Percentiles rank a stretch among this genome's conserved stretches.
Evolutionary conservation across 2,113 vertebrate genomes (phyloP).

Genomic region (Mystacornis crossleyi): DNA sequence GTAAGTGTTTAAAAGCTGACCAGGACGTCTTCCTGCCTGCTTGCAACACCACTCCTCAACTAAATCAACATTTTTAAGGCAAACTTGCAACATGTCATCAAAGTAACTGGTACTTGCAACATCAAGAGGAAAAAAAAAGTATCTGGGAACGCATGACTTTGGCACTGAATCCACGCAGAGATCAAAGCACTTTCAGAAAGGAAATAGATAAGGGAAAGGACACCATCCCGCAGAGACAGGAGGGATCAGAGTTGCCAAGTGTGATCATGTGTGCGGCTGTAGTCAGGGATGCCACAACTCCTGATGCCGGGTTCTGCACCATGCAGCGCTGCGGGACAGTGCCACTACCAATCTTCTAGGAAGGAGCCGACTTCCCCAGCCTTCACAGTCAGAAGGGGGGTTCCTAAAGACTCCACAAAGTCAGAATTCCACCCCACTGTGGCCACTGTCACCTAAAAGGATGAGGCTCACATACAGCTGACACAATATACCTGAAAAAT

Average conservation of each 20-base stretch:
- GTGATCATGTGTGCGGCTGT: not conserved
- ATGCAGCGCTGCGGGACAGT: accelerated
- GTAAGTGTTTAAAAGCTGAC: not conserved
- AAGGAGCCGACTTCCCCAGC: accelerated
- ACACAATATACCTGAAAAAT: not conserved
- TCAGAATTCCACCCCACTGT: not conserved
- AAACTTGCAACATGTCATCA: not conserved
- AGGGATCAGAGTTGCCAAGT: not conserved
- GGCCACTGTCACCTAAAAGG: not conserved
- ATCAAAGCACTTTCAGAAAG: not conserved
- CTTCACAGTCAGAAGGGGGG: not conserved
- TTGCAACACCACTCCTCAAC: not conserved
- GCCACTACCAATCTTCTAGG: not conserved
- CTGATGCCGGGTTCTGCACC: not conserved
- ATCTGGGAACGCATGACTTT: not conserved
- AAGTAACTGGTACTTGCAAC: not conserved
- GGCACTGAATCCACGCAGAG: not conserved
- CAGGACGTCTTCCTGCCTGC: accelerated
- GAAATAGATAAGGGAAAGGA: not conserved
- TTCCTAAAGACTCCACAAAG: not conserved
- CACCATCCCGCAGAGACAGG: not conserved
- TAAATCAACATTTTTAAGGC: not conserved
- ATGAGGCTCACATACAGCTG: not conserved
- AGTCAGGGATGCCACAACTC: not conserved
- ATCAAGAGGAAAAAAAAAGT: not conserved